A percentile compares a stretch with the other conserved stretches of the same genome.
Evolutionary conservation across 2,797 vertebrate genomes (phyloP).

Genomic region (Pseudochirops corinnae): DNA sequence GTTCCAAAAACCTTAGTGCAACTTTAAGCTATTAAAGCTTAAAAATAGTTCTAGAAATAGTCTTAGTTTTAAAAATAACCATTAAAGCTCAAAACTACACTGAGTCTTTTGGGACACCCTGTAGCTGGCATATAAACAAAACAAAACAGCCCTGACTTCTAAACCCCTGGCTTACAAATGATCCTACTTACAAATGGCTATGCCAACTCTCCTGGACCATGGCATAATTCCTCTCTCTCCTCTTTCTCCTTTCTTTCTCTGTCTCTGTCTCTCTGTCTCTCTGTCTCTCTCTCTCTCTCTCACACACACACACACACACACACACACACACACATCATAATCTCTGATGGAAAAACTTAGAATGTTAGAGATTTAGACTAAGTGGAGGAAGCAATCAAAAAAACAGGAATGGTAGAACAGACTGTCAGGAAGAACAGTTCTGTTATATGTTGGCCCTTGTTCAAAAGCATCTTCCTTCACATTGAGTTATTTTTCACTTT

Average conservation of each 20-base stretch:
- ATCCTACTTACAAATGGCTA: neutral
- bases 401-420: neutral
- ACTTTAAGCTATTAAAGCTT: neutral
- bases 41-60: neutral
- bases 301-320: neutral
- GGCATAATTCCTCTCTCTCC: neutral
- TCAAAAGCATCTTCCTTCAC: constrained; percentile 1
- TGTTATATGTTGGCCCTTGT: neutral
- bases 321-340: neutral
- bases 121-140: neutral
- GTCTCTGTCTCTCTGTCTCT: too few relatives aligned
- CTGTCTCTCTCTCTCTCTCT: too few relatives aligned
- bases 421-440: neutral
- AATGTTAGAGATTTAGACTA: neutral
- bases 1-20: neutral
- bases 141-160: neutral
- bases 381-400: neutral
- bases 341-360: neutral
- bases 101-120: neutral
- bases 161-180: neutral
- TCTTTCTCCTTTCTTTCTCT: neutral
- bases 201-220: neutral
- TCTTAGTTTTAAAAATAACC: neutral
- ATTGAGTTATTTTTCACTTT: constrained; percentile 14
- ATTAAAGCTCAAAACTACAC: neutral